Evolutionary conservation across 37 sponge, comb jelly and placozoan species (phyloP).

Genomic region (Spongia lamella): DNA sequence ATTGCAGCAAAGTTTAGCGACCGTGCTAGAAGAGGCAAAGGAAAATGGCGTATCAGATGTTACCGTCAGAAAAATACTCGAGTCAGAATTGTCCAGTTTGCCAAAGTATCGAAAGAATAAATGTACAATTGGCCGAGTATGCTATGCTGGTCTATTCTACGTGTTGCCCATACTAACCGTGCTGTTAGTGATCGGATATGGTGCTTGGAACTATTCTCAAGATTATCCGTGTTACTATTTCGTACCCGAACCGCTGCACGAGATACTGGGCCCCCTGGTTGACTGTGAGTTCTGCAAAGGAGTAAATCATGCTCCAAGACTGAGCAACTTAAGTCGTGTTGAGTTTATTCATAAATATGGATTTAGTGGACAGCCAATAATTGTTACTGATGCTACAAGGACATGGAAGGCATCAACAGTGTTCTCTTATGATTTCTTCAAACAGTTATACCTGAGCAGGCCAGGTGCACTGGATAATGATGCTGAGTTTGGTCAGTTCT

Average conservation of each 20-base stretch:
- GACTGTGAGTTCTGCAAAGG: constrained; percentile 47
- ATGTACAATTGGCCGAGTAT: no score
- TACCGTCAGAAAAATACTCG: no score
- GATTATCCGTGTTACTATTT: neutral
- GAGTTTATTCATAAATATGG: constrained; percentile 65
- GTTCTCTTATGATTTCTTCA: constrained; percentile 74
- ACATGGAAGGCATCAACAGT: constrained; percentile 59
- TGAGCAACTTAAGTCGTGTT: constrained; percentile 29
- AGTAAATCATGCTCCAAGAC: constrained; percentile 27
- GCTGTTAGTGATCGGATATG: no score
- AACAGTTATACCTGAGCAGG: constrained; percentile 46
- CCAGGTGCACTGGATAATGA: constrained; percentile 51
- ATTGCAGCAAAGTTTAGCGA: no score
- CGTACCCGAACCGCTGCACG: neutral
- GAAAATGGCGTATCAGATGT: no score
- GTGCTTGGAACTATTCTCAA: no score
- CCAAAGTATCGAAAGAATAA: no score
- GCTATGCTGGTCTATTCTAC: no score
- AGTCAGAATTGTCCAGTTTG: no score
- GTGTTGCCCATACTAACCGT: no score
- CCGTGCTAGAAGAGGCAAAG: no score
- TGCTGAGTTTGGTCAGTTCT: constrained; percentile 62
- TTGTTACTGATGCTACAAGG: constrained; percentile 65
- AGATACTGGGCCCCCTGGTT: neutral
- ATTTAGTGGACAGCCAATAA: constrained; percentile 42